These are phyloP conservation scores for Calephelis virginiensis DNA, from an alignment of 1,140 invertebrate genomes.

Conservation along the genomic window DNA sequence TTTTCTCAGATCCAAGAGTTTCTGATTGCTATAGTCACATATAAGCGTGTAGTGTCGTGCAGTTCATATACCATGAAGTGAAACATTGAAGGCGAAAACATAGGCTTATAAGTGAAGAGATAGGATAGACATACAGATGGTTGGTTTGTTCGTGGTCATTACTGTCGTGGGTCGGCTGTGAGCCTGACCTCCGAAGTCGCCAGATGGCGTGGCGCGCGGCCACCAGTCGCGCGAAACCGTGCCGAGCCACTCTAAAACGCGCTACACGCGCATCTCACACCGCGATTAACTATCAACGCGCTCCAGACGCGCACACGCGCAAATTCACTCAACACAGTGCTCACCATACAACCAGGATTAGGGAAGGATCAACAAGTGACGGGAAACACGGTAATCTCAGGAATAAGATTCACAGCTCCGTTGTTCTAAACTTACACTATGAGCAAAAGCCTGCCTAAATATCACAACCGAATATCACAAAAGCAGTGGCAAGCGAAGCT, in stretches of 20 bases:
- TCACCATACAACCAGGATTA: slow-evolving; percentile 44
- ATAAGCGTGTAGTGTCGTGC: slow-evolving; percentile 5
- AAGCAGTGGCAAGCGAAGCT: slow-evolving; percentile 75
- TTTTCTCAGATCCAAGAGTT: neutral
- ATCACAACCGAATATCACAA: slow-evolving; percentile 78
- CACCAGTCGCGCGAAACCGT: slow-evolving; percentile 82
- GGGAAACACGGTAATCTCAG: slow-evolving; percentile 26
- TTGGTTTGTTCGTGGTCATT: slow-evolving; percentile 79
- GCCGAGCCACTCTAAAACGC: slow-evolving; percentile 79
- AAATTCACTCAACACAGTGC: slow-evolving; percentile 28
- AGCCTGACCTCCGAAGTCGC: slow-evolving; percentile 80
- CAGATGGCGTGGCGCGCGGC: slow-evolving; percentile 83
- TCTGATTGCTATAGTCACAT: neutral
- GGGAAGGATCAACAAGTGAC: slow-evolving; percentile 53
- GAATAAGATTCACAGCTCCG: slow-evolving; percentile 43
- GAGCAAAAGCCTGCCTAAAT: slow-evolving; percentile 72
- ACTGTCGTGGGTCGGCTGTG: slow-evolving; percentile 77
- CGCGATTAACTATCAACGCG: slow-evolving; percentile 54
- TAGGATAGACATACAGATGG: slow-evolving; percentile 77
- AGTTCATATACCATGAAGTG: slow-evolving; percentile 22
- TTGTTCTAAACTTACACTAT: slow-evolving; percentile 35
- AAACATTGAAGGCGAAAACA: slow-evolving; percentile 36
- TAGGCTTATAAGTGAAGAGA: slow-evolving; percentile 60
- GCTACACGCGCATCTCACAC: slow-evolving; percentile 57
- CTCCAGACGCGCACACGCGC: slow-evolving; percentile 38